Conservation (phyloP, 2,113 vertebrate species). For the Donacobius atricapilla region DNA sequence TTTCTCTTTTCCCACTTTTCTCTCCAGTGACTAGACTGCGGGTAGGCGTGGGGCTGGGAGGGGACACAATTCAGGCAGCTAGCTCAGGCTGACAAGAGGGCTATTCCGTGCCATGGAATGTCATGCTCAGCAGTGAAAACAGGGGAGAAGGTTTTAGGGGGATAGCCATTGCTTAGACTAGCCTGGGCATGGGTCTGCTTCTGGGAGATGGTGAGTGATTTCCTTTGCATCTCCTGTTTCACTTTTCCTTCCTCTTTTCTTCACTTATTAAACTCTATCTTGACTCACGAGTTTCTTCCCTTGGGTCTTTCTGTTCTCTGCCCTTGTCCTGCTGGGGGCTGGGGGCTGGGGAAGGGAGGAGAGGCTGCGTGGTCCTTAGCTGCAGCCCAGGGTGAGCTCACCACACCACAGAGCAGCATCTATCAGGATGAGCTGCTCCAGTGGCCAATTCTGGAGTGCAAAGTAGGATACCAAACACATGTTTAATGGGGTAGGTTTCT, state of each 20-base stretch:
- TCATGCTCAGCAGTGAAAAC: neutral
- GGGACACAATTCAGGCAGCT: neutral
- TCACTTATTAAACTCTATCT: neutral
- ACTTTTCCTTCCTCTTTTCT: neutral
- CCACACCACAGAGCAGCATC: neutral
- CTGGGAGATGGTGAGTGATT: neutral
- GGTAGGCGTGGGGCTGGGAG: neutral
- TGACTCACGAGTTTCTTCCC: fast-evolving
- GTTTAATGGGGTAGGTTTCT: neutral
- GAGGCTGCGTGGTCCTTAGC: fast-evolving
- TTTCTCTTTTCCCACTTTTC: neutral
- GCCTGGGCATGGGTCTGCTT: fast-evolving
- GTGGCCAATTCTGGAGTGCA: neutral
- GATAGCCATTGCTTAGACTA: neutral
- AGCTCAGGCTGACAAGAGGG: neutral
- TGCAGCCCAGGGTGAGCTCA: neutral
- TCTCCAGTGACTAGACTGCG: neutral
- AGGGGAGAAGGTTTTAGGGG: neutral
- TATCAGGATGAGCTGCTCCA: neutral
- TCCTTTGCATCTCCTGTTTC: neutral
- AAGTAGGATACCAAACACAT: neutral
- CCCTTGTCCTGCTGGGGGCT: fast-evolving
- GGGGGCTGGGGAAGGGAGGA: neutral
- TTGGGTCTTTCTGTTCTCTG: neutral
- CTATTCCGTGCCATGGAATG: neutral